phyloP scores from a whole-genome alignment of 1,140 invertebrate genomes.

The Hesperophylax magnus region DNA sequence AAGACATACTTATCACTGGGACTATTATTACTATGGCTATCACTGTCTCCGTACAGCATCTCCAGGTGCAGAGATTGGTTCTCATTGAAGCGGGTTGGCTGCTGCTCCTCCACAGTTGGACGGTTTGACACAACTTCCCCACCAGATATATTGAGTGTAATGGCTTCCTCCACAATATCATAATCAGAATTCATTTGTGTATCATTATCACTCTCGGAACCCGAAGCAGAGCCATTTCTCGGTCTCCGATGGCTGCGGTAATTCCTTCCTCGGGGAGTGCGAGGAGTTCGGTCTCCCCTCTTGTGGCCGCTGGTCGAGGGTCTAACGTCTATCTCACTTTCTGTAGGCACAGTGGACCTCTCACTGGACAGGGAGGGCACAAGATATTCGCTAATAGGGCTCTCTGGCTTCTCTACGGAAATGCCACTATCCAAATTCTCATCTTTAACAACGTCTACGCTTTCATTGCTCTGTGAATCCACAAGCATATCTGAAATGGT shows the following conservation, averaged over 20 bases:
- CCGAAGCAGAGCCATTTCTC: not conserved
- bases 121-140: not conserved
- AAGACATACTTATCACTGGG: not conserved
- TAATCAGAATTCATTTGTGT: conserved; percentile 36
- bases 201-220: conserved; percentile 49
- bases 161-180: conserved; percentile 1
- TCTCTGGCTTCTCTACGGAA: conserved; percentile 68
- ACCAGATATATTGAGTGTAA: not conserved
- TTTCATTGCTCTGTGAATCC: not conserved
- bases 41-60: conserved; percentile 3
- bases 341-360: not conserved
- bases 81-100: not conserved
- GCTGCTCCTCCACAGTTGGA: conserved; percentile 1
- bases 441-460: conserved; percentile 59
- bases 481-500: conserved; percentile 24
- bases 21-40: not conserved
- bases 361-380: conserved; percentile 40
- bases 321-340: conserved; percentile 4
- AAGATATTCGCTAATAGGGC: conserved; percentile 65
- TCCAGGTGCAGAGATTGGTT: conserved; percentile 14
- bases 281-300: not conserved
- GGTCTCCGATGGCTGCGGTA: conserved; percentile 37
- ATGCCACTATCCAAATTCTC: conserved; percentile 68
- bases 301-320: conserved; percentile 36
- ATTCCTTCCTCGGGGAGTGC: conserved; percentile 1